Evolutionary conservation across 2,113 vertebrate genomes (phyloP).

Genomic region (Cochlearius cochlearius): DNA sequence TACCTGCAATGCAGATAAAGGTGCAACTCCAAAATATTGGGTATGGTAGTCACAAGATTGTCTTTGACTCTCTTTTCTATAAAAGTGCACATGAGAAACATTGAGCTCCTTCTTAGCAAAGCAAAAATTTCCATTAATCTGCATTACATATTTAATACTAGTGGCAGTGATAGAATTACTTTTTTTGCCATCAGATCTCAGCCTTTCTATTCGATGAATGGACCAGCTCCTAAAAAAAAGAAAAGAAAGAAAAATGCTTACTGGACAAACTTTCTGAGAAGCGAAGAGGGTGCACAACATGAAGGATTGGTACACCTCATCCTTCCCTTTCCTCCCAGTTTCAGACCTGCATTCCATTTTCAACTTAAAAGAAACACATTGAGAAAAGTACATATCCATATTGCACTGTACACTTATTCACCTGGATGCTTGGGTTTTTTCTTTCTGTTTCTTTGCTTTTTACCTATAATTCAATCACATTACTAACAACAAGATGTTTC

Average conservation of each 20-base stretch:
- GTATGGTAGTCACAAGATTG: background rate
- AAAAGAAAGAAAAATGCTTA: background rate
- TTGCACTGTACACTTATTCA: background rate
- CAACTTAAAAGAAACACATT: background rate
- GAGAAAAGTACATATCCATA: background rate
- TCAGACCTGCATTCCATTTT: background rate
- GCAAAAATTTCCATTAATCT: background rate
- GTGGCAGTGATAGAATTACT: too few relatives aligned
- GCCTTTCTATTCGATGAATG: background rate
- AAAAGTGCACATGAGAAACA: background rate
- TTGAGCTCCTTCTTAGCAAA: background rate
- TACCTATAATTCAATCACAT: background rate
- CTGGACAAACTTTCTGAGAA: background rate
- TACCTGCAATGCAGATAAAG: background rate
- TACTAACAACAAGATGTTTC: background rate
- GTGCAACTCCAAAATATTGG: background rate
- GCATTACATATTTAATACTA: background rate
- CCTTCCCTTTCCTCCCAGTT: background rate
- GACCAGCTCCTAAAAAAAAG: background rate
- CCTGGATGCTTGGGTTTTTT: background rate
- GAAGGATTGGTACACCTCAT: background rate
- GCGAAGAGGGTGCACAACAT: background rate
- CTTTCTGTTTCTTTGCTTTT: background rate
- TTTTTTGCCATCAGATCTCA: background rate
- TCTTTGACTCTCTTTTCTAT: background rate